These are phyloP conservation scores for Hyles vespertilio DNA, from an alignment of 1,140 invertebrate species.

Conservation along the genomic window DNA sequence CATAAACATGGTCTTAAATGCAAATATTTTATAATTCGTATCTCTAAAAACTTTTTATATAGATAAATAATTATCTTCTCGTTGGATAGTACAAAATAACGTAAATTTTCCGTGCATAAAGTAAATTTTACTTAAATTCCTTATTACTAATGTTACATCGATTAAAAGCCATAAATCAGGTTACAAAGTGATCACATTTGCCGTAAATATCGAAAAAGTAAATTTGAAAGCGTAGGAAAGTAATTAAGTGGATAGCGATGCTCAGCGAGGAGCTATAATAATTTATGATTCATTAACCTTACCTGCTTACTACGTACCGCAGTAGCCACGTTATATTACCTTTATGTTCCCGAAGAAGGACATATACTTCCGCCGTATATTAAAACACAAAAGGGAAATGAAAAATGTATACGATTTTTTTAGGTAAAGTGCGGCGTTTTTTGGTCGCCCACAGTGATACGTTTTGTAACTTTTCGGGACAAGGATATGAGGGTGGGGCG, in stretches of 20 bases:
- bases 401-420: not conserved
- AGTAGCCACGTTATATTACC: constrained; percentile 12
- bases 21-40: no score
- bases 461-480: not conserved
- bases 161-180: no score
- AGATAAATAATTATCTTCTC: no score
- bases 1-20: no score
- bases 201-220: constrained; percentile 23
- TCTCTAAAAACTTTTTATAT: no score
- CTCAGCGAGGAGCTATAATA: constrained; percentile 25
- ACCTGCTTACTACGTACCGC: constrained; percentile 16
- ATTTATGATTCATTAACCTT: constrained; percentile 34
- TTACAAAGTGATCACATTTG: constrained; percentile 12
- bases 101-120: no score
- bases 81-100: no score
- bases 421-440: not conserved
- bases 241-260: constrained; percentile 34
- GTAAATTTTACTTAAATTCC: no score
- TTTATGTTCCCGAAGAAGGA: no score
- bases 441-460: not conserved
- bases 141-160: no score
- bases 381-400: not conserved
- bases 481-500: not conserved
- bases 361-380: not conserved
- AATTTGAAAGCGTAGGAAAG: constrained; percentile 13